Conservation (phyloP, 2,888 invertebrate genomes). For the Acanthosepion esculentum region DNA sequence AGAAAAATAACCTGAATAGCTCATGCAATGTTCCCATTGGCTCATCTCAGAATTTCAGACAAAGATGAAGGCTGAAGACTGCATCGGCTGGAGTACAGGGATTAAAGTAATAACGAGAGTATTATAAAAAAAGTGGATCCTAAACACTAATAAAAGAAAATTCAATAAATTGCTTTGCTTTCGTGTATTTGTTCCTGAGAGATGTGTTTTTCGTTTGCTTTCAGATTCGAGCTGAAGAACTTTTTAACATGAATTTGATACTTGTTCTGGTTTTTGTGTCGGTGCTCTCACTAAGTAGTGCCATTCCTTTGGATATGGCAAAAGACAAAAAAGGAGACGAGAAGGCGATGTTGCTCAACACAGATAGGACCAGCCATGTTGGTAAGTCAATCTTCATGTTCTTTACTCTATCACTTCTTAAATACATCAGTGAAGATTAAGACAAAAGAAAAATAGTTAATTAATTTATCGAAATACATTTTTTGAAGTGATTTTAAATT, state of each 20-base stretch:
- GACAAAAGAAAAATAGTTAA: too few relatives aligned
- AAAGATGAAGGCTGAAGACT: neutral
- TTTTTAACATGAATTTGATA: neutral
- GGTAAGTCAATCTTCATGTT: neutral
- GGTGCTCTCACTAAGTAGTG: neutral
- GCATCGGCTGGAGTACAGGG: neutral
- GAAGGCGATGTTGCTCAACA: conserved; percentile 8
- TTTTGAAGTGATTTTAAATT: too few relatives aligned
- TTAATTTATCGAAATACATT: too few relatives aligned
- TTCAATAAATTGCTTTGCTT: too few relatives aligned
- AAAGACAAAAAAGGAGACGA: conserved; percentile 34
- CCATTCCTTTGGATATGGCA: neutral
- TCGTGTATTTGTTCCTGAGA: neutral
- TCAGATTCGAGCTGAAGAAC: neutral
- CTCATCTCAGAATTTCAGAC: neutral
- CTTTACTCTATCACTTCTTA: neutral
- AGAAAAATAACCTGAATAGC: too few relatives aligned
- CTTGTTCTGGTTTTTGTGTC: neutral
- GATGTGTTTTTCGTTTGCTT: neutral
- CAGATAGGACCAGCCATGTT: neutral
- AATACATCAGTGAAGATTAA: neutral
- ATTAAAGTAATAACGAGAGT: too few relatives aligned
- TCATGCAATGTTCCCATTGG: too few relatives aligned
- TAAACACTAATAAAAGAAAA: too few relatives aligned
- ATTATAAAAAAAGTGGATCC: too few relatives aligned